These are phyloP conservation scores for Protophormia terraenovae DNA, from an alignment of 2,888 invertebrate genomes.

Conservation along the genomic window DNA sequence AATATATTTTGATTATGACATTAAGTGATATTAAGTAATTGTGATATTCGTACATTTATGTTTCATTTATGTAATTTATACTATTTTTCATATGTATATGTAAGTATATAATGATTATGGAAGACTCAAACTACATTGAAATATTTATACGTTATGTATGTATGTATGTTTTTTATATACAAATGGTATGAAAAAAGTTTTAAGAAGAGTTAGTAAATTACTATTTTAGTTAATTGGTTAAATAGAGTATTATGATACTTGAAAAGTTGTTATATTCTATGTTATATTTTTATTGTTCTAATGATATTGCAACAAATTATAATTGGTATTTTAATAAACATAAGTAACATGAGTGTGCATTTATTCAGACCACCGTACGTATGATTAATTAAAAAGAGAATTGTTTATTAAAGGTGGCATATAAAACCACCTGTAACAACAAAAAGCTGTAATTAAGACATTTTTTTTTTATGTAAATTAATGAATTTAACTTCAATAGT, in stretches of 20 bases:
- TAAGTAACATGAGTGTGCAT: not conserved
- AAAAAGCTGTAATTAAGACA: too few relatives aligned
- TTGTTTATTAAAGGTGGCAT: too few relatives aligned
- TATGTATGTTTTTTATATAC: not conserved
- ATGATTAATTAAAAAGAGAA: too few relatives aligned
- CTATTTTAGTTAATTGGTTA: not conserved
- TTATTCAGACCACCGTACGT: not conserved
- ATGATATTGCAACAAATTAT: not conserved
- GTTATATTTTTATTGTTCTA: not conserved
- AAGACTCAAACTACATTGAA: constrained; percentile 63
- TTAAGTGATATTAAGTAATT: constrained; percentile 1
- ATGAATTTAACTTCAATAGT: too few relatives aligned
- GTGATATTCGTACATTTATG: not conserved
- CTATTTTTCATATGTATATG: constrained; percentile 2
- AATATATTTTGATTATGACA: constrained; percentile 3
- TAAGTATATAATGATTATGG: constrained; percentile 44
- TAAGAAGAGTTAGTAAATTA: too few relatives aligned
- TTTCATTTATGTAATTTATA: not conserved
- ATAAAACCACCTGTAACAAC: too few relatives aligned
- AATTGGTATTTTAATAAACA: not conserved
- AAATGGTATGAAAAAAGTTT: not conserved
- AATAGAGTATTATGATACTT: not conserved
- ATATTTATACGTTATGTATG: constrained; percentile 14
- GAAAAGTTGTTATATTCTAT: not conserved
- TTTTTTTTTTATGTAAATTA: too few relatives aligned